Evolutionary conservation across 2,888 invertebrate species (phyloP), one percentile per base, ranked within the genome.

Genomic region (Heliothis peltigera): DNA sequence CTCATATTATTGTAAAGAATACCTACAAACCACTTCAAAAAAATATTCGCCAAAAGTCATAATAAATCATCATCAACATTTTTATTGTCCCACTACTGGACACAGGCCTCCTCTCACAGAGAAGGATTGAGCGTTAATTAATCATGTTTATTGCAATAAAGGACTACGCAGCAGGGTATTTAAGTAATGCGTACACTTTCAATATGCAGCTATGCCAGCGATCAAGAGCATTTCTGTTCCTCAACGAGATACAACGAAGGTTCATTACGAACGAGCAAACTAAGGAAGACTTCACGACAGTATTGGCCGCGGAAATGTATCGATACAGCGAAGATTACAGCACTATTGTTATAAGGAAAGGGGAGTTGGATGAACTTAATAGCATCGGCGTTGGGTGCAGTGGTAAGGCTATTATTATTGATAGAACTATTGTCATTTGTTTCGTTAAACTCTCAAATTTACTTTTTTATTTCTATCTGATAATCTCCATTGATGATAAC

Each of bases 331-430:
- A 98, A 81, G 98, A 98, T 83, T 96, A 97, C 66, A 98, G 97
- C 84, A 96, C 97, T 15, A 96, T 99, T 77, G 96, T 97, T 0
- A 96, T 97, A 88, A 97, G 98, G 19, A 97, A 98, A 85, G 98
- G 98, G 5, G 98, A 99, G 87, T 95, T 99, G 55, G 98, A 98
- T 86, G 99, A 99, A 91, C 91, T 99, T 8, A 98, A 98, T 89
- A 97, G 97, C 83, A 99, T 99, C 78, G 98, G 98, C 96, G 98
- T 99, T 18, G 97, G 97, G 89, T 98, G 98, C 94, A 98, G 99
- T 84, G 98, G 98, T 98, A 91, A 92, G 92, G 49, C 6, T 5
- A 15, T 19, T 28, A 0, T 15, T 43, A 35, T 19, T n/a, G 17
- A 0, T 12, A 2, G 8, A 15, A 17, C 22, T 10, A 1, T 4